A percentile compares a stretch with the other conserved stretches of the same genome.
Conservation (phyloP, 2,797 vertebrate species). For the Tolypeutes matacus region DNA sequence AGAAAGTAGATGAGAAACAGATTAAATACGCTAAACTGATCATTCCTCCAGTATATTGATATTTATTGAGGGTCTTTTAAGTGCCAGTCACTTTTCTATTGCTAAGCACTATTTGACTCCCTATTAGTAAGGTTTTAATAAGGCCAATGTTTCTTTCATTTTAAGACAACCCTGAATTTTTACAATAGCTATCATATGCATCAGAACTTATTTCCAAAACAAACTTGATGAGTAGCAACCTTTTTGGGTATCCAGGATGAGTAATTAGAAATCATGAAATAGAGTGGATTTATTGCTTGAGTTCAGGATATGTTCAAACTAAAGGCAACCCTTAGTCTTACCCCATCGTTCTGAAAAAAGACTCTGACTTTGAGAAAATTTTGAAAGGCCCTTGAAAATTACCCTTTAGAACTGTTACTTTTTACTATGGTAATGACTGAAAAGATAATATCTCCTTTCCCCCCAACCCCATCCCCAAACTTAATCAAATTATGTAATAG, state of each 20-base stretch:
- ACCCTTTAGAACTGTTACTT: neutral
- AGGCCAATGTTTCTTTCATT: neutral
- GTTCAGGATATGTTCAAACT: neutral
- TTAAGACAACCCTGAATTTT: slow-evolving; percentile 44
- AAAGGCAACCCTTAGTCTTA: neutral
- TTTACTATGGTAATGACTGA: neutral
- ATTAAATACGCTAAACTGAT: neutral
- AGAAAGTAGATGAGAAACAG: slow-evolving; percentile 1
- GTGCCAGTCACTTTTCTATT: neutral
- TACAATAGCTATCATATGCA: neutral
- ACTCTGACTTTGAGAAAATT: neutral
- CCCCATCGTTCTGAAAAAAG: neutral
- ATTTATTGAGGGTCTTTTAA: neutral
- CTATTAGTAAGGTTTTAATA: slow-evolving; percentile 1
- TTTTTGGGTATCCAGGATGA: neutral
- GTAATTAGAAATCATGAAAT: neutral
- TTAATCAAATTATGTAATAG: neutral
- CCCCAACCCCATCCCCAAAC: neutral
- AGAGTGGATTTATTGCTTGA: neutral
- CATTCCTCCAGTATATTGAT: neutral
- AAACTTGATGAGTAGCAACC: neutral
- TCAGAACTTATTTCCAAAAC: slow-evolving; percentile 42
- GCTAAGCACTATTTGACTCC: neutral
- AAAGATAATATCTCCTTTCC: neutral
- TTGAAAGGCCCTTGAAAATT: slow-evolving; percentile 3